Base-by-base conservation (phyloP, 2,888 invertebrate species). In the Drosophila fulvimacula region DNA sequence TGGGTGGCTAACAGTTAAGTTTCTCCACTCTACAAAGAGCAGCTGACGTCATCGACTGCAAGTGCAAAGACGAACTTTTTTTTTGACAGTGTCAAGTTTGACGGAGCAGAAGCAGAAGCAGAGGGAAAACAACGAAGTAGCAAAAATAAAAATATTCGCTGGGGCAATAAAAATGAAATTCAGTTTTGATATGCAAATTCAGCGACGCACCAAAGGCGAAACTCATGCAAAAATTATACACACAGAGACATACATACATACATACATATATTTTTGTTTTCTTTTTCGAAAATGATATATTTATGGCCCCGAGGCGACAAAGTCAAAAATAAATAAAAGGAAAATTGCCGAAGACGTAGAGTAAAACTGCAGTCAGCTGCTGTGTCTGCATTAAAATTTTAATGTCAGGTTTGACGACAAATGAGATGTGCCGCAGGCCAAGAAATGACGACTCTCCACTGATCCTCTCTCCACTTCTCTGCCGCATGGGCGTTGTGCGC, bases 261-360 rank as follows among this genome's bases (percentile, higher is more conserved):
- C 10, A 24, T 10, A 24, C 7, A 24, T 63, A 27, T 44, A n/a
- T 72, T 42, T 46, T 49, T 48, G 7, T 59, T 42, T 69, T 64
- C 41, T 52, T 53, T 65, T 72, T 65, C 60, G 69, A 79, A 81
- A 81, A 67, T 69, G 74, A 81, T 74, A 81, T 84, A 79, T 82
- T 82, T 82, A 84, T 82, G 84, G 77, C 79, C 82, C 68, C 69
- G 66, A 76, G 82, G 76, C 82, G 81, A 79, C 84, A 79, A 81
- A 79, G 76, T 62, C 75, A 71, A 62, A 42, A 36, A 19, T 36
- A 52, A 57, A 46, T 46, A 46, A 57, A 52, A 24, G 53, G 64
- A 48, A 44, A 63, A 52, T 30, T 32, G 24, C 30, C 49, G 9
- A 57, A 56, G 49, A 59, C 58, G n/a, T n/a, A 39, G 17, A 34